phyloP scores from a whole-genome alignment of 2,113 vertebrate genomes.

The Corvus hawaiiensis region DNA sequence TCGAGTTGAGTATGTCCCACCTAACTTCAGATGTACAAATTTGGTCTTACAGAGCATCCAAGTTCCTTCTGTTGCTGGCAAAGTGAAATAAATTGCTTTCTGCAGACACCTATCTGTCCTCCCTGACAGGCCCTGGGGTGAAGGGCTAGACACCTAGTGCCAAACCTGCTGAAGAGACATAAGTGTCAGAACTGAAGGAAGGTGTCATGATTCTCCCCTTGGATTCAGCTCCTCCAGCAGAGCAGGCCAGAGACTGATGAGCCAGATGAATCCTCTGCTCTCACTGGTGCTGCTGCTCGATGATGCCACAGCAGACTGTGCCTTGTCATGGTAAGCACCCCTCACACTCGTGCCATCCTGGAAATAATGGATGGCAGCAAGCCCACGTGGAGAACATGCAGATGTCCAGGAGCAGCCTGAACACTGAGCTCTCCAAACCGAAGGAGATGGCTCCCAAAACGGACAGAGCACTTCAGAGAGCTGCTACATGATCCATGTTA shows the following conservation, averaged over 20 bases:
- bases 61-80: not conserved
- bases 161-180: not conserved
- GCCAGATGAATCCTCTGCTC: not conserved
- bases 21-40: not conserved
- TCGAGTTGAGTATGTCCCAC: not conserved
- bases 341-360: not conserved
- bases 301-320: not conserved
- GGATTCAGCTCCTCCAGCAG: not conserved
- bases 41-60: not conserved
- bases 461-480: not conserved
- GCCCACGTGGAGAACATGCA: not conserved
- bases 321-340: not conserved
- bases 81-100: not conserved
- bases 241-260: not conserved
- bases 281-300: not conserved
- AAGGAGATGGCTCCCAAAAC: not conserved
- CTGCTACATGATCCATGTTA: not conserved
- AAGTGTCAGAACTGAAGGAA: not conserved
- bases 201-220: not conserved
- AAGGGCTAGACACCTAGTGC: not conserved
- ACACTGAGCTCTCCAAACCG: not conserved
- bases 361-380: not conserved
- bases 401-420: not conserved
- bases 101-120: not conserved
- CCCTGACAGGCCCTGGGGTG: not conserved